Percentiles rank a stretch among this genome's conserved stretches.
Conservation (phyloP, 2,888 invertebrate species). For the Melanostoma mellinum region DNA sequence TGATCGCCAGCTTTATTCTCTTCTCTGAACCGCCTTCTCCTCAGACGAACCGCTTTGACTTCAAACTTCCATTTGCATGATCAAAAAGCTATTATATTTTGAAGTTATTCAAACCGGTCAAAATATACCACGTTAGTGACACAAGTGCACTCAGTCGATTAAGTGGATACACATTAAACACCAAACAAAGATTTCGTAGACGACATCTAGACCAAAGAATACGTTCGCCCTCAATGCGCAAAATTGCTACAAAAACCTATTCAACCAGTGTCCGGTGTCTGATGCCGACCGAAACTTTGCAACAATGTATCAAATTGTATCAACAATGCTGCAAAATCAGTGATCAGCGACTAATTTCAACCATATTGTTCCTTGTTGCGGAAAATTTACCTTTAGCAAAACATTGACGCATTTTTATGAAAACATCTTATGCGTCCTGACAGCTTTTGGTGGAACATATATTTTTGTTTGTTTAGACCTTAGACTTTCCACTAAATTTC, state of each 20-base stretch:
- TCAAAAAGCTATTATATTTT: neutral
- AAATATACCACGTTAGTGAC: constrained; percentile 56
- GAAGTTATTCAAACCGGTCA: constrained; percentile 44
- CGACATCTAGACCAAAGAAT: constrained; percentile 4
- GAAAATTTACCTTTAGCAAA: constrained; percentile 43
- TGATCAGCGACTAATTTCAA: constrained; percentile 42
- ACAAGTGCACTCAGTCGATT: constrained; percentile 70
- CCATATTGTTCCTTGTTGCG: constrained; percentile 50
- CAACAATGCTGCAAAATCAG: constrained; percentile 58
- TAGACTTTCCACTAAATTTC: constrained; percentile 58
- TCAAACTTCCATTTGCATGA: too few relatives aligned
- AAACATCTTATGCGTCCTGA: constrained; percentile 46
- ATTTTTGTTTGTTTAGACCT: constrained; percentile 31
- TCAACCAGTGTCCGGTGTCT: constrained; percentile 54
- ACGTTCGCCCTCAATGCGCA: constrained; percentile 1
- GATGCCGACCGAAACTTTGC: constrained; percentile 3
- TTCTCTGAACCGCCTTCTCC: too few relatives aligned
- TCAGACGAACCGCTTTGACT: too few relatives aligned
- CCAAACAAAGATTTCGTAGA: constrained; percentile 54
- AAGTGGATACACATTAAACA: constrained; percentile 69
- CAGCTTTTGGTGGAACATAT: constrained; percentile 48
- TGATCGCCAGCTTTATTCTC: too few relatives aligned
- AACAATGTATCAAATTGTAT: constrained; percentile 38
- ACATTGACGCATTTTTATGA: constrained; percentile 8
- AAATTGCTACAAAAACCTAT: constrained; percentile 38